phyloP scores from a whole-genome alignment of 2,888 invertebrate genomes.

The Rambutsinella grinnellia region DNA sequence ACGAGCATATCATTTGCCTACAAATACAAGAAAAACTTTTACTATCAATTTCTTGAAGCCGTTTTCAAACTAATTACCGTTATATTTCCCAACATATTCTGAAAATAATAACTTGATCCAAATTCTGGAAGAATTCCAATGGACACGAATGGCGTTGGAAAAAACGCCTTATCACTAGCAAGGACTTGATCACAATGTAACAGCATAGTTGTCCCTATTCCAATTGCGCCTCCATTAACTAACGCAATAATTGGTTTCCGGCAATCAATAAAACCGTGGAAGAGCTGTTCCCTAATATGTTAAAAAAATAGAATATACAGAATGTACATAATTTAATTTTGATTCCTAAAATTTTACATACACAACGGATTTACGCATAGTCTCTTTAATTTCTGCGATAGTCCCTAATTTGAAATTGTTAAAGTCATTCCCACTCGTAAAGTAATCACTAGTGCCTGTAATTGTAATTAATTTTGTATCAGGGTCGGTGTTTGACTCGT shows the following conservation, averaged over 20 bases:
- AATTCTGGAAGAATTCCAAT: conserved; percentile 35
- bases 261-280: conserved; percentile 34
- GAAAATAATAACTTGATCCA: conserved; percentile 22
- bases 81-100: conserved; percentile 29
- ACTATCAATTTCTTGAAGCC: neutral
- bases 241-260: conserved; percentile 34
- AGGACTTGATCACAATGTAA: conserved; percentile 32
- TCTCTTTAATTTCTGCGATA: conserved; percentile 11
- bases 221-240: conserved; percentile 31
- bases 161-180: conserved; percentile 36
- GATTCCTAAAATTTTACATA: too few relatives aligned
- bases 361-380: conserved; percentile 24
- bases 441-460: conserved; percentile 26
- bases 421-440: conserved; percentile 33
- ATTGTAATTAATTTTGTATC: conserved; percentile 23
- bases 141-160: conserved; percentile 20
- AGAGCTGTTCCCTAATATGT: conserved; percentile 12
- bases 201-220: conserved; percentile 21
- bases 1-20: conserved; percentile 35
- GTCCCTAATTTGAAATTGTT: conserved; percentile 24
- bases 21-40: neutral
- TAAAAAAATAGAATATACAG: too few relatives aligned
- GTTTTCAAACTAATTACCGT: conserved; percentile 15
- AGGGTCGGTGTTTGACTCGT: conserved; percentile 14
- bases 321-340: too few relatives aligned